Base-by-base conservation (phyloP, 2,888 invertebrate species). In the Cepaea hortensis region DNA sequence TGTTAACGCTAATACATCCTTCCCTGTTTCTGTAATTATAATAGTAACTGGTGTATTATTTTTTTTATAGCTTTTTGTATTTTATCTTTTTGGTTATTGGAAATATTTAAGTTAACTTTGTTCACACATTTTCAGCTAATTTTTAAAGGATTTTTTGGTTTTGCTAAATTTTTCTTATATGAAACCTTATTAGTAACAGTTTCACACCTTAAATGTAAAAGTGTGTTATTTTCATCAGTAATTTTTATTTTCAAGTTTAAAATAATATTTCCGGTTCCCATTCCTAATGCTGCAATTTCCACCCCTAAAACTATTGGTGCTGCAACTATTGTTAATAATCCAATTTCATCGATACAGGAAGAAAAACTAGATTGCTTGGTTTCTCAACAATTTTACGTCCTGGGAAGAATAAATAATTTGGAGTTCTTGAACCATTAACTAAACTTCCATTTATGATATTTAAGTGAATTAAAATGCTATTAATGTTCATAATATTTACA, bases 401-500 rank as follows among this genome's bases (percentile, higher is more conserved):
- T 9, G 73, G 46, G 15, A 13, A 73, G 2, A 73, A 11, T 3
- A 73, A 46, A 46, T 18, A 35, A 3, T 9, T 13, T 73, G 46
- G 15, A 73, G 35, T 11, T 46, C 73, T 6, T 2, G 35, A n/a
- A n/a, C n/a, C n/a, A n/a, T n/a, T n/a, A n/a, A n/a, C n/a, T n/a
- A n/a, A n/a, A n/a, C n/a, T n/a, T n/a, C n/a, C n/a, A n/a, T n/a
- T n/a, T n/a, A n/a, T n/a, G n/a, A n/a, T n/a, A n/a, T n/a, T n/a
- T n/a, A n/a, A n/a, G n/a, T n/a, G n/a, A n/a, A n/a, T n/a, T n/a
- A n/a, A n/a, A n/a, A n/a, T n/a, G n/a, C n/a, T n/a, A 35, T 88
- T 87, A 76, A 87, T 62, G 46, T n/a, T 50, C 50, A 87, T 76
- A 72, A 87, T 87, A 23, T 87, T 85, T 48, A 86, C 83, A 62